Base-by-base conservation (phyloP, 2,888 invertebrate species). In the Epinotia demarniana region DNA sequence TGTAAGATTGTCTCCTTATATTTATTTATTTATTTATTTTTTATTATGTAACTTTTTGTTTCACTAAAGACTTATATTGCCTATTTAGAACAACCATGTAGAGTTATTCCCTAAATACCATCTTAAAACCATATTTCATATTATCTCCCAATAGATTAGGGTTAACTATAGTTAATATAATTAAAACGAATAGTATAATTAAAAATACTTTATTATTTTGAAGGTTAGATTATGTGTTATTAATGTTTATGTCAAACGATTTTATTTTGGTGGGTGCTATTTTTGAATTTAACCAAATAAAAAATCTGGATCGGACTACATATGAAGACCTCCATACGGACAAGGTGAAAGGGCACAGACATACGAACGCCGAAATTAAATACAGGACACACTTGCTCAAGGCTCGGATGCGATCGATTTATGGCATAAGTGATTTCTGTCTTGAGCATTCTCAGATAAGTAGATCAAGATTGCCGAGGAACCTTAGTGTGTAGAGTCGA, bases 371-470 rank as follows among this genome's bases (percentile, higher is more conserved):
- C 91, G 84, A 93, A 93, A 92, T 92, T 92, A 91, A 92, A 91
- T 88, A 88, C 86, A 87, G 84, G 84, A 88, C 87, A 86, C 81
- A 85, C 81, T 86, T 79, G 91, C 93, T 93, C 81, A 84, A 82
- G 92, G 92, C 90, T 88, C 88, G 90, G 90, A 90, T 87, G 86
- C 85, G 80, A 90, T 92, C 87, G 89, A 90, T 90, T 84, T 83
- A 81, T 79, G 78, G 77, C 78, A 78, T 87, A 87, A 89, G 83
- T 87, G 85, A 87, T 83, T 85, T 82, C 82, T 78, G 79, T 79
- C 77, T 79, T 76, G 78, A 80, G 78, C 79, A 75, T 46, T 62
- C 62, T 63, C 73, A 68, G 63, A 63, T 77, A 73, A 72, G 72
- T 66, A 63, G 75, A 73, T 67, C 57, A 73, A 77, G 73, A 77